Base-by-base conservation (phyloP, 2,888 invertebrate genomes). In the Smittia aterrima region DNA sequence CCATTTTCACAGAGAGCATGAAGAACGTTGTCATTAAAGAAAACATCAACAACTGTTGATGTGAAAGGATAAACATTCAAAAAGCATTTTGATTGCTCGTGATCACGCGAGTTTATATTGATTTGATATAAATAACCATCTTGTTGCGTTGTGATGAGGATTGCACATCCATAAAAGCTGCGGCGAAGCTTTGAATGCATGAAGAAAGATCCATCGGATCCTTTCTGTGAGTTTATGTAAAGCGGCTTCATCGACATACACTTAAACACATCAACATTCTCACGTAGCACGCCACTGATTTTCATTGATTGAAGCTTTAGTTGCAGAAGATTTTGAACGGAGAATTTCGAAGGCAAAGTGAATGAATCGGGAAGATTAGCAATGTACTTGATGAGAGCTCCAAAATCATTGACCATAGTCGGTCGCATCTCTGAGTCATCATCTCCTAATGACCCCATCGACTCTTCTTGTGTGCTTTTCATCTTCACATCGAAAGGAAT, bases 1-100 rank as follows among this genome's bases (percentile, higher is more conserved):
- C 92, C 92, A 75, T 88, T 89, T 76, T 89, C 89, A 0, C 92
- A 92, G 18, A 92, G 82, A 0, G 91, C 91, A 79, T 92, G 91
- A n/a, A 91, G 80, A 66, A 88, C 86, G 76, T 87, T 87, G 77
- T 88, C 86, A 78, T 91, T 90, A 76, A 91, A 83, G 32, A 87
- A 86, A 38, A 91, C 86, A 78, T 87, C 85, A 76, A 86, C 84
- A 18, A 91, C 88, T 1, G 89, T 88, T 1, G 90, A 88, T 0
- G 91, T 91, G 77, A 91, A 91, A 1, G 89, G 89, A 80, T 92
- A 92, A 54, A 85, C 85, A 13, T 88, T 86, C 22, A 90, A 85
- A 24, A 72, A 72, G 62, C 87, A 87, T 77, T 86, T 84, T 54
- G 70, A 53, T 4, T 18, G 13, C 75, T 86, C 81, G 64, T 82